phyloP scores from a whole-genome alignment of 2,797 vertebrate genomes.

The Dendrocincla fuliginosa region DNA sequence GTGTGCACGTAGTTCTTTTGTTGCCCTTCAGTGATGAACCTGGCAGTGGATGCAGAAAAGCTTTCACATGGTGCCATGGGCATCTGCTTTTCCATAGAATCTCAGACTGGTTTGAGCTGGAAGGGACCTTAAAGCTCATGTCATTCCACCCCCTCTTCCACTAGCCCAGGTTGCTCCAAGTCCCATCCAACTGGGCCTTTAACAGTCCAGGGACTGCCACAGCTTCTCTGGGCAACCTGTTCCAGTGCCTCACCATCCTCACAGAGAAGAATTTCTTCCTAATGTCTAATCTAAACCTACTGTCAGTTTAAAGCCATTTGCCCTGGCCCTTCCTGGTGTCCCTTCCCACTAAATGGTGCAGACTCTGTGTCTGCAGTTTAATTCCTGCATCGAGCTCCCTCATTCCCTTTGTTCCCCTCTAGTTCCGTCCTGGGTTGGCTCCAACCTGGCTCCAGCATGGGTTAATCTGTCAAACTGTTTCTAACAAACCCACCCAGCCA shows the following conservation, averaged over 20 bases:
- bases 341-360: accelerated
- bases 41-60: neutral
- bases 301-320: neutral
- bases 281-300: neutral
- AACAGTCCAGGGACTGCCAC: neutral
- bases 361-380: neutral
- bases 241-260: neutral
- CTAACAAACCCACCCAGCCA: neutral
- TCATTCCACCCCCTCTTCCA: neutral
- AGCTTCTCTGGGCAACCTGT: neutral
- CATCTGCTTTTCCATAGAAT: neutral
- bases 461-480: slow-evolving; percentile 27
- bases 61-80: neutral
- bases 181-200: neutral
- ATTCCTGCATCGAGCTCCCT: neutral
- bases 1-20: accelerated
- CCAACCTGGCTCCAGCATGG: neutral
- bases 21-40: neutral
- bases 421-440: neutral
- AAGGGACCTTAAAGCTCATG: neutral
- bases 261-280: neutral
- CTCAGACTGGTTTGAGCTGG: neutral
- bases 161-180: neutral
- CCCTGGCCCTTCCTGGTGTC: neutral
- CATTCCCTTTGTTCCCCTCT: neutral